These are phyloP conservation scores for Yasuhikotakia modesta DNA, from an alignment of 2,797 vertebrate genomes.

Conservation along the genomic window DNA sequence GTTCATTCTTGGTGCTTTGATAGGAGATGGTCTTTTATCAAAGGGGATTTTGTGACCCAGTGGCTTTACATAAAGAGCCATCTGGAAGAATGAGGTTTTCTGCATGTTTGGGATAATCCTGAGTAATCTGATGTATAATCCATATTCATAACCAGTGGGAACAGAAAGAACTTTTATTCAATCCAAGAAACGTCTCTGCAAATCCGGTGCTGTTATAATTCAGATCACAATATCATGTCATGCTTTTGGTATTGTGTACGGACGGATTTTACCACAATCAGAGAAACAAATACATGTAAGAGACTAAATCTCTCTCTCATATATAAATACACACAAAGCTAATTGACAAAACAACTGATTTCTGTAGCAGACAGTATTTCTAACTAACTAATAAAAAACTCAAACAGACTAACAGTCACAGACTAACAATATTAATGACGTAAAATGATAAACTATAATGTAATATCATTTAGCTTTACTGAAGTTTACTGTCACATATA, in stretches of 20 bases:
- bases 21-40: constrained; percentile 10
- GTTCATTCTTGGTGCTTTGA: constrained; percentile 13
- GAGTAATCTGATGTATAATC: constrained; percentile 46
- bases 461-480: no score
- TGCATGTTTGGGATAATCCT: constrained; percentile 50
- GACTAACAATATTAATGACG: no score
- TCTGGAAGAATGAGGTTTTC: constrained; percentile 52
- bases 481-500: no score
- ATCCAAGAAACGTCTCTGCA: constrained; percentile 23
- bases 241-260: constrained; percentile 15
- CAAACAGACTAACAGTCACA: neutral
- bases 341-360: neutral
- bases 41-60: constrained; percentile 43
- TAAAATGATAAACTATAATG: no score
- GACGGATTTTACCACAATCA: constrained; percentile 1
- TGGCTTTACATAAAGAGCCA: constrained; percentile 54
- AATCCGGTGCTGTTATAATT: constrained; percentile 6
- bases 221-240: constrained; percentile 24
- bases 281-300: neutral
- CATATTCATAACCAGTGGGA: constrained; percentile 30
- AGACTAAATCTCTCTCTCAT: neutral
- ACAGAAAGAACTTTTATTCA: constrained; percentile 22
- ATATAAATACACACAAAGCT: no score
- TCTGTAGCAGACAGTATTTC: neutral
- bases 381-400: neutral